Evolutionary conservation across 2,113 vertebrate species (phyloP).

Genomic region (Morphnarchus princeps): DNA sequence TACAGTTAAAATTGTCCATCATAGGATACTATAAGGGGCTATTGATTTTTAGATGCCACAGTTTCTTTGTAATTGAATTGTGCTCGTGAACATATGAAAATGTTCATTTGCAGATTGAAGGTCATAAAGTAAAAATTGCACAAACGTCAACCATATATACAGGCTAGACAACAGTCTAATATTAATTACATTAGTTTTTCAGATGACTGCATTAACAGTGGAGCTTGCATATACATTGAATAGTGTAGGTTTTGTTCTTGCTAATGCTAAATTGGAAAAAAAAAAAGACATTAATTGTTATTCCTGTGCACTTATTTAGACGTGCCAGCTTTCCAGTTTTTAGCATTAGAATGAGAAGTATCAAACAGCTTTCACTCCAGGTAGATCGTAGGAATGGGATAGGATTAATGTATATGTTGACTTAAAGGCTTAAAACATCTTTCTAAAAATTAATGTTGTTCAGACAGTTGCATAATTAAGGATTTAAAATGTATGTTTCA

Average conservation of each 20-base stretch:
- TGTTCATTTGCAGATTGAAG: conserved; percentile 24
- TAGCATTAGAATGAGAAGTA: not conserved
- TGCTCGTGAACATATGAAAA: conserved; percentile 34
- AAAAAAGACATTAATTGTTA: not conserved
- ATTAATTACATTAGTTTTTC: not conserved
- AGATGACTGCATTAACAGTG: not conserved
- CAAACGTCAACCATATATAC: not conserved
- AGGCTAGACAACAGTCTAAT: not conserved
- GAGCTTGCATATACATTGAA: not conserved
- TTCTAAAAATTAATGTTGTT: not conserved
- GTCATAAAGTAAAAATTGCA: not conserved
- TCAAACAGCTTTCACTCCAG: not conserved
- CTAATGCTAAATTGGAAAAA: not conserved
- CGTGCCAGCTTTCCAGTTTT: not conserved
- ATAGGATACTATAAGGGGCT: conserved; percentile 59
- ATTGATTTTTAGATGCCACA: conserved; percentile 64
- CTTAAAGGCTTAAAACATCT: not conserved
- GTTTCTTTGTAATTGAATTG: conserved; percentile 67
- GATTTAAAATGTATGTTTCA: not conserved
- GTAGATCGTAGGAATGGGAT: not conserved
- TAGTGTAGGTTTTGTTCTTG: not conserved
- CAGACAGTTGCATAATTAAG: not conserved
- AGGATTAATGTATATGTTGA: not conserved
- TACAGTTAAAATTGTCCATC: conserved; percentile 45
- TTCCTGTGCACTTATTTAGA: not conserved